These are phyloP conservation scores for Parasteatoda tepidariorum DNA, from an alignment of 1,140 invertebrate genomes.

Conservation along the genomic window DNA sequence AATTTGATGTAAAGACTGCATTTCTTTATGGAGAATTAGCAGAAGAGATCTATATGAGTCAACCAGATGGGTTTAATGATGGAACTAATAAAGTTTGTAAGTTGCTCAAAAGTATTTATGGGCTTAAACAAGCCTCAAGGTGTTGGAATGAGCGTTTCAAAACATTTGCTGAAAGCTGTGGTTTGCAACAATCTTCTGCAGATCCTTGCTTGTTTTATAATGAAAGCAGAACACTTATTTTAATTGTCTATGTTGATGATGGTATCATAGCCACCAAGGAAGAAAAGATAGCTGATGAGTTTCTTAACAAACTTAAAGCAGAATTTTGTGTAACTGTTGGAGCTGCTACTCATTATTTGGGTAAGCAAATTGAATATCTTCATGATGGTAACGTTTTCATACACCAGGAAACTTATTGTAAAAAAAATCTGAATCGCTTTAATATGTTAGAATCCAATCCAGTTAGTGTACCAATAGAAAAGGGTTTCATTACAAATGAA, in stretches of 20 bases:
- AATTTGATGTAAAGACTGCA: conserved; percentile 20
- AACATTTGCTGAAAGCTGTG: conserved; percentile 9
- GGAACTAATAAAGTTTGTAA: conserved; percentile 61
- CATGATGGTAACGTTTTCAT: conserved; percentile 31
- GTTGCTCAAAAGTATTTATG: conserved; percentile 68
- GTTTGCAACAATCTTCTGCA: not conserved
- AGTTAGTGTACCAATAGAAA: conserved; percentile 55
- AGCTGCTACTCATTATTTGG: conserved; percentile 30
- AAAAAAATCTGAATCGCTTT: conserved; percentile 59
- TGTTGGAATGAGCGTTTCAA: conserved; percentile 66
- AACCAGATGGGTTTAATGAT: conserved; percentile 68
- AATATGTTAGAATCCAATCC: conserved; percentile 56
- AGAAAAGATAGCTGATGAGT: not conserved
- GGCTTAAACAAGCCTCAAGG: conserved; percentile 68
- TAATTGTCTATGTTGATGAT: conserved; percentile 60
- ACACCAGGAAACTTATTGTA: conserved; percentile 18
- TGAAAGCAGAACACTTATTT: not conserved
- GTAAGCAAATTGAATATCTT: conserved; percentile 31
- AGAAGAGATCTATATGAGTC: conserved; percentile 68
- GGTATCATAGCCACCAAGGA: conserved; percentile 23
- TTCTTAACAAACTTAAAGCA: conserved; percentile 11
- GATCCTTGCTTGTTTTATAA: conserved; percentile 54
- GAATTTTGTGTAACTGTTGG: conserved; percentile 34
- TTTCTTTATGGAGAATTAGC: conserved; percentile 66
- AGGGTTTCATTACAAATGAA: not conserved